Conservation (phyloP, 1,140 invertebrate genomes). For the Oryzaephilus surinamensis region DNA sequence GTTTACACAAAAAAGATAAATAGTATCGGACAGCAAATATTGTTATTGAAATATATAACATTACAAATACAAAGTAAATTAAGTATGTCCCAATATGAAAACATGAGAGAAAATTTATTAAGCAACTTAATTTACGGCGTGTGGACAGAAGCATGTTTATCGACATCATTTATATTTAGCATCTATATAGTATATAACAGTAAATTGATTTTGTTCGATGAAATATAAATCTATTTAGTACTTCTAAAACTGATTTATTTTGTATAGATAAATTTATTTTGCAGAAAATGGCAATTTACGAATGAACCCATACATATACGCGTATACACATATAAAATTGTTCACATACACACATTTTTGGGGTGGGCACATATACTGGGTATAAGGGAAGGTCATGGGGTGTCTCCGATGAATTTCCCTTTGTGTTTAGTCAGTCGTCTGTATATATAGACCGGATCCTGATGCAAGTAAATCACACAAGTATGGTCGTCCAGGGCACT, state of each 20-base stretch:
- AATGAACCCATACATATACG: too few relatives aligned
- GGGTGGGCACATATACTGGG: too few relatives aligned
- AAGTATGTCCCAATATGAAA: constrained; percentile 15
- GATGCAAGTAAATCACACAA: constrained; percentile 18
- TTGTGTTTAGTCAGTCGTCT: constrained; percentile 19
- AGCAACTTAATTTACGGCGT: constrained; percentile 18
- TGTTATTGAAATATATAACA: too few relatives aligned
- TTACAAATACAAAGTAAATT: constrained; percentile 14
- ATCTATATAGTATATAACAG: constrained; percentile 12
- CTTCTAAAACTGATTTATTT: constrained; percentile 17
- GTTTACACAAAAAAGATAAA: too few relatives aligned
- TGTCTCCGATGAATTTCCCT: constrained; percentile 26
- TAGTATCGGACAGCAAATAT: too few relatives aligned
- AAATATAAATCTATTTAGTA: constrained; percentile 15
- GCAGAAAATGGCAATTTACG: constrained; percentile 13
- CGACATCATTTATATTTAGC: constrained; percentile 19
- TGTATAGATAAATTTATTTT: constrained; percentile 13
- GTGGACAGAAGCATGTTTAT: constrained; percentile 19
- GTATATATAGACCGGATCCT: constrained; percentile 17
- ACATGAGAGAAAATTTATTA: constrained; percentile 20
- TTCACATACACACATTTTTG: too few relatives aligned
- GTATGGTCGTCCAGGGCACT: constrained; percentile 13
- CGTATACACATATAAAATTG: too few relatives aligned
- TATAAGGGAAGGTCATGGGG: constrained; percentile 9
- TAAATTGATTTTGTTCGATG: constrained; percentile 18